Evolutionary conservation across 1,140 invertebrate genomes (phyloP).

Genomic region (Mesaphorura yosii): DNA sequence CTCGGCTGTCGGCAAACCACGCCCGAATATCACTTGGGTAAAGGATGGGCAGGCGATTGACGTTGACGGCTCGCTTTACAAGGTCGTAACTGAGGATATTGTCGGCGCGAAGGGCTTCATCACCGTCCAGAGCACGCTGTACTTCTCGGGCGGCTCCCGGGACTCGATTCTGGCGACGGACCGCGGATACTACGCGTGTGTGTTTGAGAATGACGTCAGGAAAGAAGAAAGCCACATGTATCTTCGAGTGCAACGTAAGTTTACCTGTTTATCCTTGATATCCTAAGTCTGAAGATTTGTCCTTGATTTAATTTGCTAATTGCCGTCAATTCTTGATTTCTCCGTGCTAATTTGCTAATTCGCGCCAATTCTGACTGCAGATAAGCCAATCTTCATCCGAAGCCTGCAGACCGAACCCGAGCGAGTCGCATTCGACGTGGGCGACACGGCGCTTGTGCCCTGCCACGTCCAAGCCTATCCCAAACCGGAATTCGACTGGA

Average conservation of each 20-base stretch:
- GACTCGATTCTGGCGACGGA: constrained; percentile 69
- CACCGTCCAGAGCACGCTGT: constrained; percentile 69
- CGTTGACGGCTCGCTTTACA: constrained; percentile 53
- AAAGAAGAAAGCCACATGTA: constrained; percentile 74
- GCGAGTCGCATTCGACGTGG: constrained; percentile 65
- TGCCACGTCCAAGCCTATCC: constrained; percentile 85
- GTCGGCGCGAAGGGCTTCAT: constrained; percentile 58
- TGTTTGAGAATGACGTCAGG: constrained; percentile 80
- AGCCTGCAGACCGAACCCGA: constrained; percentile 23
- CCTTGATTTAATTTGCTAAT: constrained; percentile 10
- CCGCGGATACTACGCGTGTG: constrained; percentile 72
- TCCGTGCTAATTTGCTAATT: no score
- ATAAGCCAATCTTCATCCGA: constrained; percentile 29
- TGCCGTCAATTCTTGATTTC: no score
- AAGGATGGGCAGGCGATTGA: constrained; percentile 69
- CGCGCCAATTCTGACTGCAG: no score
- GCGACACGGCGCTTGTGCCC: constrained; percentile 68
- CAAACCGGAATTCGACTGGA: constrained; percentile 84
- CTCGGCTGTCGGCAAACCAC: constrained; percentile 72
- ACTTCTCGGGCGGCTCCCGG: constrained; percentile 59
- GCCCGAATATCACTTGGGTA: constrained; percentile 68
- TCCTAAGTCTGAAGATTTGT: not conserved
- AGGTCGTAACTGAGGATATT: constrained; percentile 61
- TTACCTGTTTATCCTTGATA: not conserved
- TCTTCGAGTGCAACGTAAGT: constrained; percentile 75